These are phyloP conservation scores for Centrocercus urophasianus DNA, from an alignment of 2,113 vertebrate species.

Conservation along the genomic window DNA sequence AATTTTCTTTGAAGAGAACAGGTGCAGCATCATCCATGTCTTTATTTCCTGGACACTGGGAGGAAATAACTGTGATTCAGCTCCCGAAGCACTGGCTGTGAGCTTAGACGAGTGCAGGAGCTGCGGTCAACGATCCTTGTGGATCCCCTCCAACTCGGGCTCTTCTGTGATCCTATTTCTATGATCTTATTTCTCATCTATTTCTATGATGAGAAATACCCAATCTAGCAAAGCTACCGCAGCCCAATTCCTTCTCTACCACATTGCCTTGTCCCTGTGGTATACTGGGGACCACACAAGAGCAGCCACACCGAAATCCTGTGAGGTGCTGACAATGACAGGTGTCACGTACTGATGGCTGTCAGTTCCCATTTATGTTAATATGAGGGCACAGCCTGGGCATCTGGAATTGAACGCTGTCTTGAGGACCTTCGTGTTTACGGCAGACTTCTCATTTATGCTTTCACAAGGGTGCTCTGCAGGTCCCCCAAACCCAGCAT, in stretches of 20 bases:
- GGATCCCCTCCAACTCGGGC: background rate
- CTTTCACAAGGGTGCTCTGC: background rate
- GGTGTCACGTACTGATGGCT: too few relatives aligned
- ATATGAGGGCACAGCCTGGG: background rate
- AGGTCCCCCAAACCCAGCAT: accelerated
- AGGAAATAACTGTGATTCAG: background rate
- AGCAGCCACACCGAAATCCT: background rate
- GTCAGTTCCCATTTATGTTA: background rate
- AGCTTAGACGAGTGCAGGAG: background rate
- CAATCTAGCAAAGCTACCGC: background rate
- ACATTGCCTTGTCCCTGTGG: background rate
- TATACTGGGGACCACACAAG: background rate
- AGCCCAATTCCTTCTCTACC: background rate
- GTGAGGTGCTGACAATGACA: background rate
- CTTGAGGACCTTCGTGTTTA: background rate
- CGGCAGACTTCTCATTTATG: background rate
- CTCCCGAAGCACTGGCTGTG: background rate
- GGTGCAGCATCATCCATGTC: accelerated
- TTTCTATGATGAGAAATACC: background rate
- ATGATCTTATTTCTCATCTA: too few relatives aligned
- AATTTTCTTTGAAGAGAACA: background rate
- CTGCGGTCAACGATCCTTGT: background rate
- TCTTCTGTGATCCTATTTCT: background rate
- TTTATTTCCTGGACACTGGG: background rate
- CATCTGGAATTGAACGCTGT: too few relatives aligned